Evolutionary conservation across 2,888 invertebrate genomes (phyloP).

Genomic region (Furcula furcula): DNA sequence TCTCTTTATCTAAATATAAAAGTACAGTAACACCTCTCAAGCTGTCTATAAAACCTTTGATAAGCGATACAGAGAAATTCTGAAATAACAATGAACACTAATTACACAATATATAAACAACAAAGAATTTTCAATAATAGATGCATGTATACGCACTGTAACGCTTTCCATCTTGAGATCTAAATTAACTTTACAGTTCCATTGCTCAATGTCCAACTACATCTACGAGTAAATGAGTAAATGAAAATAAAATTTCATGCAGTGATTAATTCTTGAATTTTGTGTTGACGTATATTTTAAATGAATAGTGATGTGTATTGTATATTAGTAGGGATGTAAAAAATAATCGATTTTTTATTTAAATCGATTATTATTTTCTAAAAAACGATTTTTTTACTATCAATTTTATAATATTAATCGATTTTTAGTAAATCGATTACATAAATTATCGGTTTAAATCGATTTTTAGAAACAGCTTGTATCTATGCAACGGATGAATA

Average conservation of each 20-base stretch:
- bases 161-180: constrained; percentile 56
- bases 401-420: too few relatives aligned
- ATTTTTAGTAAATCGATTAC: too few relatives aligned
- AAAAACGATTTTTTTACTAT: too few relatives aligned
- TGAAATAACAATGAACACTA: constrained; percentile 61
- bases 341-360: too few relatives aligned
- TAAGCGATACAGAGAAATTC: constrained; percentile 84
- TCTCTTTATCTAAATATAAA: constrained; percentile 90
- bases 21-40: constrained; percentile 88
- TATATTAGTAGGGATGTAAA: too few relatives aligned
- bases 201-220: constrained; percentile 29
- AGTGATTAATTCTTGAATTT: constrained; percentile 29
- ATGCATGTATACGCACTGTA: constrained; percentile 46
- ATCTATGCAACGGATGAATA: too few relatives aligned
- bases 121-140: neutral
- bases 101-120: neutral
- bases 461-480: too few relatives aligned
- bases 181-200: constrained; percentile 30
- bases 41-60: constrained; percentile 90
- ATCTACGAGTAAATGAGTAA: neutral
- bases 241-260: constrained; percentile 15
- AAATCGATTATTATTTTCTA: too few relatives aligned
- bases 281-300: constrained; percentile 29
- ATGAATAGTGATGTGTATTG: constrained; percentile 7
- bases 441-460: too few relatives aligned